A percentile compares a stretch with the other conserved stretches of the same genome.
phyloP scores from a whole-genome alignment of 2,113 vertebrate species.

The Carassius auratus region DNA sequence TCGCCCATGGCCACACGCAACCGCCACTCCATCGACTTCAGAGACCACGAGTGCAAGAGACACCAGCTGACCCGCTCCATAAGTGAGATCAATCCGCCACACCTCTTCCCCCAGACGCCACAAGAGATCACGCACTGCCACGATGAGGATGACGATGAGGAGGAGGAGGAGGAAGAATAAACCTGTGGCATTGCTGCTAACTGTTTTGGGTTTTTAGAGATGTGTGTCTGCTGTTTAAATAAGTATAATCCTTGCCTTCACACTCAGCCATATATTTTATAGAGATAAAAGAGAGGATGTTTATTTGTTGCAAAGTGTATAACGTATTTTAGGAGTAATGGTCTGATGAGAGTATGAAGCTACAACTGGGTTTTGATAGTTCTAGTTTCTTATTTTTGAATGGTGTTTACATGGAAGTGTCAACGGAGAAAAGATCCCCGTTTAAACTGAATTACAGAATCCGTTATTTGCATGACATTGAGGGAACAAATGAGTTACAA shows the following conservation, averaged over 20 bases:
- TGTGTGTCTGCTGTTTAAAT: slow-evolving; percentile 36
- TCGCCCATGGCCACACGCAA: slow-evolving; percentile 94
- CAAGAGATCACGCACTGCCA: slow-evolving; percentile 98
- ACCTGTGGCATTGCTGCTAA: slow-evolving; percentile 39
- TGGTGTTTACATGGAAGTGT: not conserved
- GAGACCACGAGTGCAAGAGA: slow-evolving; percentile 91
- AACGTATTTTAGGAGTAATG: not conserved
- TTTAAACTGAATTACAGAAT: slow-evolving; percentile 4
- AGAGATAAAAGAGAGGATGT: not conserved
- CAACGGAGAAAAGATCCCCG: not conserved
- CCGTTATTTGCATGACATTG: slow-evolving; percentile 32
- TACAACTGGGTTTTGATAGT: slow-evolving; percentile 38
- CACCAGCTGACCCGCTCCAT: slow-evolving; percentile 93
- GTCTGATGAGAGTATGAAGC: slow-evolving; percentile 23
- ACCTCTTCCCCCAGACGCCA: slow-evolving; percentile 93
- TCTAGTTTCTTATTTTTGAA: slow-evolving; percentile 37
- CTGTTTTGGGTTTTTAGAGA: slow-evolving; percentile 42
- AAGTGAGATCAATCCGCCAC: slow-evolving; percentile 97
- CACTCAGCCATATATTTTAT: slow-evolving; percentile 41
- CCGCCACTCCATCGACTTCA: slow-evolving; percentile 90
- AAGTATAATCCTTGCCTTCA: slow-evolving; percentile 29
- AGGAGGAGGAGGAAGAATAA: slow-evolving; percentile 66
- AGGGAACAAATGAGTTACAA: slow-evolving; percentile 35
- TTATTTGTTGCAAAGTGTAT: not conserved
- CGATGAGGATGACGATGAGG: slow-evolving; percentile 89